A percentile compares a stretch with the other conserved stretches of the same genome.
Conservation (phyloP, 2,888 invertebrate species). For the Drosophila rubida region DNA sequence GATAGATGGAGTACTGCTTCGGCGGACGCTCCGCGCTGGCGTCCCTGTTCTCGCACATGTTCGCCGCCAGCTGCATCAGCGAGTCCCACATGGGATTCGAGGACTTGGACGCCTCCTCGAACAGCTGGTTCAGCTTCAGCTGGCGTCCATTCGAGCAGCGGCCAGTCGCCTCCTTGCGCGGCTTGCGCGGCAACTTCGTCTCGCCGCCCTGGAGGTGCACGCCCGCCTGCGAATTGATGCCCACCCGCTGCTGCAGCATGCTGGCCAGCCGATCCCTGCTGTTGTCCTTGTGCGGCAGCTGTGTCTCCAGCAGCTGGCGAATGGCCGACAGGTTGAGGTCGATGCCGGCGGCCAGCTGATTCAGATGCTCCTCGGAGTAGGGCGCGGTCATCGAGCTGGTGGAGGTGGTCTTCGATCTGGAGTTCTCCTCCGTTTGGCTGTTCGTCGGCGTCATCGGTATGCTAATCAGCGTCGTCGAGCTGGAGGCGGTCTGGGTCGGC, state of each 20-base stretch:
- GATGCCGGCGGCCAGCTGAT: constrained; percentile 24
- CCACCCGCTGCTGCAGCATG: constrained; percentile 2
- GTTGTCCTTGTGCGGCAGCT: constrained; percentile 6
- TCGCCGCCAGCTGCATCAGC: constrained; percentile 48
- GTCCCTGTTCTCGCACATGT: constrained; percentile 38
- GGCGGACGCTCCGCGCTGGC: not conserved
- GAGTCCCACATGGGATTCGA: constrained; percentile 36
- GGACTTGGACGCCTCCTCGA: constrained; percentile 21
- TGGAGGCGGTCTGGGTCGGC: constrained; percentile 10
- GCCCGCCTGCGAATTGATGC: not conserved
- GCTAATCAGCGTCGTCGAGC: constrained; percentile 30
- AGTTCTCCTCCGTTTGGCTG: not conserved
- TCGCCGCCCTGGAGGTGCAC: constrained; percentile 5
- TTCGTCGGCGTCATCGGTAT: not conserved
- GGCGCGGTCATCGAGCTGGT: not conserved
- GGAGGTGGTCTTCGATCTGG: not conserved
- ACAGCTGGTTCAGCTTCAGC: constrained; percentile 49
- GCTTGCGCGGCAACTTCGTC: not conserved
- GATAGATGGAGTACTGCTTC: constrained; percentile 53
- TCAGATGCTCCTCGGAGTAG: not conserved
- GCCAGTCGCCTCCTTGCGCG: too few species aligned
- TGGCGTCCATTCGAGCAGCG: constrained; percentile 1
- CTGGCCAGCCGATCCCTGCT: too few species aligned
- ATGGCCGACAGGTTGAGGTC: constrained; percentile 22
- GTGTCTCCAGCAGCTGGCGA: constrained; percentile 9